Percentiles rank a stretch among this genome's conserved stretches.
Conservation (phyloP, 2,113 vertebrate species). For the Acrocephalus arundinaceus region DNA sequence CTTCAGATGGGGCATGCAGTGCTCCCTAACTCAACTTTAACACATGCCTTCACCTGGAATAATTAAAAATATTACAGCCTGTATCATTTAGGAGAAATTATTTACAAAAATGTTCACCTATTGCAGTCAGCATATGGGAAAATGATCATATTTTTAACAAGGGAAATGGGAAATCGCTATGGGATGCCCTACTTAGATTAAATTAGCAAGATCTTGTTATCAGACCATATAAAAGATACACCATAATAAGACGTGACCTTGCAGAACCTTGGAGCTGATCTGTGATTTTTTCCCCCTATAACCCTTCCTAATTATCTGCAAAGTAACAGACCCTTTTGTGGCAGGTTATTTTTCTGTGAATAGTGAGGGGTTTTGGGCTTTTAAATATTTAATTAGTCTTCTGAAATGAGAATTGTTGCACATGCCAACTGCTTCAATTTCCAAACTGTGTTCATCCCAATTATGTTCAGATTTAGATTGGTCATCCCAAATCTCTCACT, state of each 20-base stretch:
- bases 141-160: constrained; percentile 74
- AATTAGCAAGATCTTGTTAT: constrained; percentile 80
- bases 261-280: constrained; percentile 71
- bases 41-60: constrained; percentile 3
- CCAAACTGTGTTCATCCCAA: constrained; percentile 73
- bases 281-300: constrained; percentile 59
- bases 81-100: constrained; percentile 70
- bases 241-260: constrained; percentile 78
- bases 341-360: constrained; percentile 80
- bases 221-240: constrained; percentile 73
- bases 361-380: constrained; percentile 72
- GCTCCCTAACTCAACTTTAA: constrained; percentile 1
- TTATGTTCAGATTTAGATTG: constrained; percentile 78
- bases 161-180: constrained; percentile 75
- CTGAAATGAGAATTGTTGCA: constrained; percentile 74
- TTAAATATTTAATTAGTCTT: constrained; percentile 87
- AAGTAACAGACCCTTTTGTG: constrained; percentile 76
- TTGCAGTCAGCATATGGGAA: constrained; percentile 49
- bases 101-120: constrained; percentile 73
- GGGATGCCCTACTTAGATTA: constrained; percentile 80
- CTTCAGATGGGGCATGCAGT: not conserved
- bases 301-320: constrained; percentile 81
- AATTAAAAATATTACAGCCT: constrained; percentile 53
- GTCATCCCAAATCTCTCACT: constrained; percentile 77
- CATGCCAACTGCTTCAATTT: constrained; percentile 71